Base-by-base conservation (phyloP, 1,140 invertebrate genomes). In the Heliconius eleuchia region DNA sequence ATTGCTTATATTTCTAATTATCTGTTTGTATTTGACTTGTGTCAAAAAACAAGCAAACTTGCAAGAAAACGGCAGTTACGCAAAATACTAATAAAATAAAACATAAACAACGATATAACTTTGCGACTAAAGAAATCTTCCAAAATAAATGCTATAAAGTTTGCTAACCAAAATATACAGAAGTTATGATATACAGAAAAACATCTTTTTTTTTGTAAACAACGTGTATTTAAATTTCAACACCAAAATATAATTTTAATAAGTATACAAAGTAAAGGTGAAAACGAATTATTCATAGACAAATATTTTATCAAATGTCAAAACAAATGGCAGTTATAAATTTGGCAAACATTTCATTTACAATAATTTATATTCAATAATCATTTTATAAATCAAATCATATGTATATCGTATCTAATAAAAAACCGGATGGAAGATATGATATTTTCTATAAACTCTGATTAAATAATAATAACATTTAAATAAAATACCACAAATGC, bases 121-220 rank as follows among this genome's bases (percentile, higher is more conserved):
- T 72, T 85, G 85, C 83, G 80, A 82, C 73, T 78, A 92, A 91
- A 80, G 84, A 86, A 92, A 88, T 93, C 92, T 94, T 93, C 92
- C 91, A 94, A 94, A 94, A 93, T 93, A 94, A 94, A 93, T 91
- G 91, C 91, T 82, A 82, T 85, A 85, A 90, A 92, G 89, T 75
- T 83, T 86, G 82, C 81, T 85, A 88, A 92, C 82, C 73, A 85
- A 88, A 90, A 83, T 74, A 60, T 82, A 66, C 27, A 66, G 60
- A 66, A 66, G 60, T 66, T 66, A 27, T 79, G 71, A 60, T 84
- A 79, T 78, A 88, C 70, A 86, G 88, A 83, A 88, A 89, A 87
- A 87, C 80, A 83, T 71, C 79, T 76, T 80, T 80, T 87, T 52
- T 83, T 85, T 66, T 66, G 27, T 84, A 90, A 92, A 92, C 89